These are phyloP conservation scores for Drosophila azteca DNA, from an alignment of 1,140 invertebrate genomes.

Conservation along the genomic window DNA sequence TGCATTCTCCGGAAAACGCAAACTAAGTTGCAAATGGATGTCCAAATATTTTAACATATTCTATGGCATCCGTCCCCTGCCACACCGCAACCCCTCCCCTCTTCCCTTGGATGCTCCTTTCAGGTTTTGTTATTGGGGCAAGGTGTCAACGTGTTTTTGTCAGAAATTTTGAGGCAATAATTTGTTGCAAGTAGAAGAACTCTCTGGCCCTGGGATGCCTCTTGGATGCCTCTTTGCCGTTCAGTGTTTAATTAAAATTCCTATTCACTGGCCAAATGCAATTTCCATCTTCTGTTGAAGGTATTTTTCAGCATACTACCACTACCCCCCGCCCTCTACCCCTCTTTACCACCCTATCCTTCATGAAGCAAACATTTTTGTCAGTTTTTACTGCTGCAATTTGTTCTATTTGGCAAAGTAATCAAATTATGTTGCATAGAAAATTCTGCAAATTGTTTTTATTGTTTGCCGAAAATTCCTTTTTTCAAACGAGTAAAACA, in stretches of 20 bases:
- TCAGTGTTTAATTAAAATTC: constrained; percentile 74
- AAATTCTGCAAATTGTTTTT: constrained; percentile 33
- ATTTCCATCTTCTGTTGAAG: constrained; percentile 13
- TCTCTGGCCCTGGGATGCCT: not conserved
- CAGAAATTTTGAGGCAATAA: constrained; percentile 50
- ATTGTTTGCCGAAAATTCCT: constrained; percentile 31
- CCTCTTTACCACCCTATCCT: not conserved
- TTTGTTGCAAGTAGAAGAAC: constrained; percentile 19
- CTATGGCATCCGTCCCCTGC: constrained; percentile 11
- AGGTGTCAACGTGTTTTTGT: not conserved
- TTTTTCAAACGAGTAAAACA: constrained; percentile 16
- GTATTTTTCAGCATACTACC: not conserved
- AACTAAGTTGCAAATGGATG: constrained; percentile 42
- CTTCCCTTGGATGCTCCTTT: not conserved
- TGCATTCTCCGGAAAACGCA: constrained; percentile 59
- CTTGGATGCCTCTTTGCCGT: constrained; percentile 15
- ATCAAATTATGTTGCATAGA: constrained; percentile 45
- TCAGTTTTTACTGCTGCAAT: constrained; percentile 4
- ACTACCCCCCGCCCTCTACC: not conserved
- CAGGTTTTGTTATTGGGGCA: not conserved
- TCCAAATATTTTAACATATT: constrained; percentile 49
- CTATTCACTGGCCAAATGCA: constrained; percentile 51
- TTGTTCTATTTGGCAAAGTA: constrained; percentile 36
- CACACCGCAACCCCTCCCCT: not conserved
- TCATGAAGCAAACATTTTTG: constrained; percentile 14